Conservation (phyloP, 2,797 vertebrate genomes). For the Notolepis coatsorum region DNA sequence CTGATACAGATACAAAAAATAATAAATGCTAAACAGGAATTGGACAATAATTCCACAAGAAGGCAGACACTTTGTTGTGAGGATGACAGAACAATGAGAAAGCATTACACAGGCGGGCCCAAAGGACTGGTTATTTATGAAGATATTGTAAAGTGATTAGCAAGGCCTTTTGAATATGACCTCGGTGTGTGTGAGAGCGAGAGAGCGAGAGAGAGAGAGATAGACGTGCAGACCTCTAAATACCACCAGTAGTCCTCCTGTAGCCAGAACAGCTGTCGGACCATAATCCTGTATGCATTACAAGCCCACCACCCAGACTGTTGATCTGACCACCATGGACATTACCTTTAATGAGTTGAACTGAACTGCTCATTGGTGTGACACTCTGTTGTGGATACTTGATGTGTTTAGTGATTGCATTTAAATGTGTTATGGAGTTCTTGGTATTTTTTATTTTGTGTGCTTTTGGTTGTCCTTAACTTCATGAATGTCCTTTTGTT, state of each 20-base stretch:
- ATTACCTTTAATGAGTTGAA: too few relatives aligned
- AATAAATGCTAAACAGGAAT: conserved; percentile 4
- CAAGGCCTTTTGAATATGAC: conserved; percentile 28
- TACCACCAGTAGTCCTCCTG: conserved; percentile 30
- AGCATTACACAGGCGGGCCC: conserved; percentile 34
- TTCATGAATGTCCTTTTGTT: too few relatives aligned
- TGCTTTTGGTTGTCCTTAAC: too few relatives aligned
- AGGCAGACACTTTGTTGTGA: too few relatives aligned
- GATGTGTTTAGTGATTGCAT: too few relatives aligned
- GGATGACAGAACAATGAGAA: conserved; percentile 20
- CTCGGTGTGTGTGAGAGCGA: conserved; percentile 27
- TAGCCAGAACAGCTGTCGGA: conserved; percentile 34
- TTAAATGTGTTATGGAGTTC: too few relatives aligned
- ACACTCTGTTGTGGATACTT: too few relatives aligned
- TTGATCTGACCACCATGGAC: conserved; percentile 20
- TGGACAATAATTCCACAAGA: not conserved
- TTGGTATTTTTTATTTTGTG: too few relatives aligned
- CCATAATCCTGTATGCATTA: conserved; percentile 34
- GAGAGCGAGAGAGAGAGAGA: conserved; percentile 24
- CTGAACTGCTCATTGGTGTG: too few relatives aligned
- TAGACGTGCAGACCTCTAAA: conserved; percentile 45
- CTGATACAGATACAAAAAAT: conserved; percentile 20
- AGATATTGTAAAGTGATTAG: conserved; percentile 53
- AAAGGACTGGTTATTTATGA: conserved; percentile 37
- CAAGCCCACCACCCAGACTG: conserved; percentile 24